Base-by-base conservation (phyloP, 1,140 invertebrate species). In the Trichonephila clavata region DNA sequence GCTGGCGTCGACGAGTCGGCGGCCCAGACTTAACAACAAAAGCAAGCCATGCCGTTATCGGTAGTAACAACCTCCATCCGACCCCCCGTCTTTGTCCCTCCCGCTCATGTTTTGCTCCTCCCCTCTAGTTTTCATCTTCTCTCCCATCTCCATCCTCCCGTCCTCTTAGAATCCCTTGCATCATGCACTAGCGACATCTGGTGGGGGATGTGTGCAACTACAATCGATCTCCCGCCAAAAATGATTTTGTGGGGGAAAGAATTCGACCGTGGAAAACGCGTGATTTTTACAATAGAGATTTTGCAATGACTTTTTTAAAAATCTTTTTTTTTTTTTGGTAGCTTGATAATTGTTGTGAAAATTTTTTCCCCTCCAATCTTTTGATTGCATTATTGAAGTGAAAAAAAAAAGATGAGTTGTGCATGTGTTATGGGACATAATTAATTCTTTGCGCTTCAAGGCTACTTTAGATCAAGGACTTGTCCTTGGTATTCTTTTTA, bases 11-110 rank as follows among this genome's bases (percentile, higher is more conserved):
- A n/a, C n/a, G 20, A 59, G 87, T 90, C 87, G 87, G 65, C 87
- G 68, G 65, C 21, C 87, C 68, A 90, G 87, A 90, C 87, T 65
- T 27, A 90, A 90, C 87, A 90, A 90, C 87, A 90, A 90, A 90
- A 90, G 87, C 87, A 71, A 90, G 87, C 87, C 39, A 90, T 90
- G 87, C 87, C 68, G 87, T 43, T 90, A 68, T 90, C 87, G 87
- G 87, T 90, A 90, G 87, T 24, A 71, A 71, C 68, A 71, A 32
- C 68, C 16, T 24, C 24, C 27, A 24, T 24, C 13, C 7, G 2
- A 10, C 61, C 60, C 32, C 63, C 60, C 59, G n/a, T 32, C 86
- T 57, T 87, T n/a, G 20, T 84, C 81, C 43, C 77, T 84, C 43
- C 83, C 83, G 16, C n/a, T 59, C 50, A 24, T 18, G 10, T 61